These are phyloP conservation scores for Apamea monoglypha DNA, from an alignment of 2,888 invertebrate genomes.

Conservation along the genomic window DNA sequence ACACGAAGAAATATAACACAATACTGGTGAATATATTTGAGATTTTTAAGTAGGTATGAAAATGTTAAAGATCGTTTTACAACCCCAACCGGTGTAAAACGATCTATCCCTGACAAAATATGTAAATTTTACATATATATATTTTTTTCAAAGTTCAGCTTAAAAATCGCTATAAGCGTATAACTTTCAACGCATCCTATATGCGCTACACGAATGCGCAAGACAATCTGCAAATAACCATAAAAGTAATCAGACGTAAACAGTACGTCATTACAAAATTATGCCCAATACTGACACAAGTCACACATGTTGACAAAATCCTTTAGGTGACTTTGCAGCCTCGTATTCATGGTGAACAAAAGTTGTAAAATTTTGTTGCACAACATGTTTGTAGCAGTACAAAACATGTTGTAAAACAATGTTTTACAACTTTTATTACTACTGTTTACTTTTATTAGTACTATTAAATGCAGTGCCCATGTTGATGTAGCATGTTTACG, in stretches of 20 bases:
- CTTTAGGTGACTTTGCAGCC: background rate
- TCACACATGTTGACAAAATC: conserved; percentile 30
- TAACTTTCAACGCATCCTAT: conserved; percentile 30
- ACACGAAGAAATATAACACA: background rate
- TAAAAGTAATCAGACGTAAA: conserved; percentile 76
- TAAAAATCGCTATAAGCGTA: conserved; percentile 25
- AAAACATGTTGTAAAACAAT: background rate
- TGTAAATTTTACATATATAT: background rate
- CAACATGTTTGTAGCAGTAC: background rate
- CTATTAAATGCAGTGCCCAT: background rate
- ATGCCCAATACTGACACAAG: conserved; percentile 66
- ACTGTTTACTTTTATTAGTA: background rate
- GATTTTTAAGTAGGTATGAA: background rate
- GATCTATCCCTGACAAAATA: background rate
- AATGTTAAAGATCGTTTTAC: background rate
- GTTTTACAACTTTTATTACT: background rate
- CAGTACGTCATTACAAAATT: conserved; percentile 71
- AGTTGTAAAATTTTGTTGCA: background rate
- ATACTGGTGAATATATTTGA: background rate
- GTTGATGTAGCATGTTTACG: background rate
- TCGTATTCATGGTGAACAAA: background rate
- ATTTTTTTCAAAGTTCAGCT: background rate
- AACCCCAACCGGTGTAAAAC: no score
- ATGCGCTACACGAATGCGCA: conserved; percentile 62
- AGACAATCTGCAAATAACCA: conserved; percentile 76